Evolutionary conservation across 2,113 vertebrate species (phyloP).

Genomic region (Pseudois nayaur): DNA sequence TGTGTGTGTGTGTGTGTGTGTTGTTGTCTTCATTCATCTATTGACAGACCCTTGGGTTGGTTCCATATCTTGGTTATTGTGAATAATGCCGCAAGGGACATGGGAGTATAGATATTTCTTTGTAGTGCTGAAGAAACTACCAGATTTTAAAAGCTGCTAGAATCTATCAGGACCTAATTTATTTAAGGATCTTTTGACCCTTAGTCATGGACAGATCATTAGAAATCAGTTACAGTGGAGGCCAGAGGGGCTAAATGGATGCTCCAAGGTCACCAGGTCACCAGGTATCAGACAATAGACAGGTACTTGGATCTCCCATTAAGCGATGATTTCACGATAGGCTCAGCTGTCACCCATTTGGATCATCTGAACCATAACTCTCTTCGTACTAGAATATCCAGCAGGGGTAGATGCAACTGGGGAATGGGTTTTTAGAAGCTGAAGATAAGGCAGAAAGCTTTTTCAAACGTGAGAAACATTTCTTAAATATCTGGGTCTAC

Average conservation of each 20-base stretch:
- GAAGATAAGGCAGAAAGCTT: background rate
- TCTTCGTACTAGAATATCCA: background rate
- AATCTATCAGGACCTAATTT: background rate
- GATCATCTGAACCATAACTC: background rate
- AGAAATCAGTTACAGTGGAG: background rate
- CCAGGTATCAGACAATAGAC: background rate
- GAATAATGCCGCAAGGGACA: background rate
- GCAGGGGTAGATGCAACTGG: background rate
- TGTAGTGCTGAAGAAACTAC: background rate
- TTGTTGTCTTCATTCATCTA: background rate
- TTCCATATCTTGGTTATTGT: background rate
- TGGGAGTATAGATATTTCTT: background rate
- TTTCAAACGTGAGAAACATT: background rate
- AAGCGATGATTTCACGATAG: background rate
- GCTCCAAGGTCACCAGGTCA: background rate
- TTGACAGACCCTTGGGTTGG: background rate
- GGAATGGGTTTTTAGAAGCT: background rate
- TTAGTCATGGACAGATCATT: background rate
- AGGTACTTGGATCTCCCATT: background rate
- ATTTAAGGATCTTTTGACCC: background rate
- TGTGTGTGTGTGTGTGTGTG: background rate
- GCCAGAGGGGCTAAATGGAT: background rate
- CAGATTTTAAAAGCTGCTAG: background rate
- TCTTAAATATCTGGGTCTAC: background rate
- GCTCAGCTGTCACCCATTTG: background rate